phyloP scores from a whole-genome alignment of 2,888 invertebrate genomes.

The Brachyptera risi region DNA sequence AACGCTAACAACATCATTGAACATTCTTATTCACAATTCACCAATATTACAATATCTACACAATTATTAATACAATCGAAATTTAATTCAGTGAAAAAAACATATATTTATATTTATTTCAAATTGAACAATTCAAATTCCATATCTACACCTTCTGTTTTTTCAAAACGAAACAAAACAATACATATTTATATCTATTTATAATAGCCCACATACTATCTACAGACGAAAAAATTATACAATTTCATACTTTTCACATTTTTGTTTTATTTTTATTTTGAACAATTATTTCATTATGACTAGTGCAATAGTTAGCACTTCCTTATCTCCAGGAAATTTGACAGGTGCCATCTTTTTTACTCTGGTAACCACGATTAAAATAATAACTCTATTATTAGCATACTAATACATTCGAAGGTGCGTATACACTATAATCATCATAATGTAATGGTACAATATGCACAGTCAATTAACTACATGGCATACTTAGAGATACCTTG shows the following conservation, averaged over 20 bases:
- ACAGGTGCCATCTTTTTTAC: conserved; percentile 20
- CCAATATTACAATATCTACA: conserved; percentile 21
- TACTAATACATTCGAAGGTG: conserved; percentile 2
- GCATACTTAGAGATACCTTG: background rate
- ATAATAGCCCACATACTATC: background rate
- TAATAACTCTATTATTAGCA: conserved; percentile 18
- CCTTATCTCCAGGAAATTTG: conserved; percentile 20
- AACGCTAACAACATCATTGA: conserved; percentile 4
- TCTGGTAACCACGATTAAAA: conserved; percentile 25
- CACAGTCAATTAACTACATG: too few species aligned
- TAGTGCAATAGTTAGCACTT: conserved; percentile 31
- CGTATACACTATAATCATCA: conserved; percentile 16
- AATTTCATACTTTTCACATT: conserved; percentile 2
- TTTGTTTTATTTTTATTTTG: conserved; percentile 12
- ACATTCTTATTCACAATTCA: conserved; percentile 10
- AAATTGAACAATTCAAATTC: too few species aligned
- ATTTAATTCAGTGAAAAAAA: background rate
- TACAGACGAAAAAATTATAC: conserved; percentile 3
- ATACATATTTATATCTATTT: background rate
- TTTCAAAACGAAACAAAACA: too few species aligned
- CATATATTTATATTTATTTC: background rate
- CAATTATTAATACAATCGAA: conserved; percentile 16
- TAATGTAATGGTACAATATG: conserved; percentile 13
- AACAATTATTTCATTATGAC: conserved; percentile 29
- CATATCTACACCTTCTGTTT: too few species aligned